Conservation (phyloP, 2,113 vertebrate species). For the Pygoscelis antarcticus region DNA sequence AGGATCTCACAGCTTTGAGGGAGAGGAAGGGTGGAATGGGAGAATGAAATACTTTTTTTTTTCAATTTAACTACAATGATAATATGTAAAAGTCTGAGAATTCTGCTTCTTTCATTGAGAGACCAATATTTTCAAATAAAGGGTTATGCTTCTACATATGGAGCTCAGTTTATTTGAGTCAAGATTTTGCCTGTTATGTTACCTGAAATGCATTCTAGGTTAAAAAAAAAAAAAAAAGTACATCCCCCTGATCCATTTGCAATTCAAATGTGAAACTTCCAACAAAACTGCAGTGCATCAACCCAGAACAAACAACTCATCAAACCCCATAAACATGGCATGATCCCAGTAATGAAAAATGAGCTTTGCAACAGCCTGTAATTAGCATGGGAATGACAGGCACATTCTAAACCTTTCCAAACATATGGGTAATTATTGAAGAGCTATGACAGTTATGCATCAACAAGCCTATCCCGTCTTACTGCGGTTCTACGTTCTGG, state of each 20-base stretch:
- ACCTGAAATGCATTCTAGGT: background rate
- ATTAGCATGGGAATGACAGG: slow-evolving; percentile 63
- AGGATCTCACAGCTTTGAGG: background rate
- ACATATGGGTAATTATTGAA: slow-evolving; percentile 72
- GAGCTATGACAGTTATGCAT: slow-evolving; percentile 44
- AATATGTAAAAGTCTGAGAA: background rate
- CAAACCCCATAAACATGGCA: slow-evolving; percentile 50
- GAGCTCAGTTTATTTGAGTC: background rate
- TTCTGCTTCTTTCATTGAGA: background rate
- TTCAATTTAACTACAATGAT: background rate
- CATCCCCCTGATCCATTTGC: slow-evolving; percentile 5
- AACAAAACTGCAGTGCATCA: slow-evolving; percentile 29
- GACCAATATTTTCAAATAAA: background rate
- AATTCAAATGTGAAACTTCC: slow-evolving; percentile 59
- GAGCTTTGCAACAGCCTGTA: slow-evolving; percentile 55
- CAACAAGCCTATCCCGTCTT: slow-evolving; percentile 23
- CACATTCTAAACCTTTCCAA: slow-evolving; percentile 53
- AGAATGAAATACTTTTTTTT: background rate
- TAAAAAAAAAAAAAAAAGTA: background rate
- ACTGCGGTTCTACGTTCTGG: background rate
- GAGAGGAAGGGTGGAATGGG: background rate
- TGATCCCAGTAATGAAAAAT: slow-evolving; percentile 67
- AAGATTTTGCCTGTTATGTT: background rate
- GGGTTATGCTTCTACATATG: background rate
- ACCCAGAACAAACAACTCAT: slow-evolving; percentile 68